phyloP scores from a whole-genome alignment of 1,140 invertebrate genomes.

The Zophobas morio region DNA sequence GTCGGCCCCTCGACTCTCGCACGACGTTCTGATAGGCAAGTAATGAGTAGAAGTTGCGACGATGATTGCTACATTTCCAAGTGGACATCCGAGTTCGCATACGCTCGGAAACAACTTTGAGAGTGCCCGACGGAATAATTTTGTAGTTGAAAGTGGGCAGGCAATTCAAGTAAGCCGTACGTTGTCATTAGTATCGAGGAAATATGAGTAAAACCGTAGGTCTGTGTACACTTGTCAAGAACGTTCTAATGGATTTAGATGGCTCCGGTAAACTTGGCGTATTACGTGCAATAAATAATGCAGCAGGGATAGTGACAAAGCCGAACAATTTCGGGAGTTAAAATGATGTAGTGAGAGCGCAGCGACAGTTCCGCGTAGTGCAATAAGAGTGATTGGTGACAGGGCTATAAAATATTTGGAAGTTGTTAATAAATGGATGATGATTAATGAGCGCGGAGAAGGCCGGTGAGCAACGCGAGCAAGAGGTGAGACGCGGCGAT shows the following conservation, averaged over 20 bases:
- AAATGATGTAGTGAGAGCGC: slow-evolving; percentile 26
- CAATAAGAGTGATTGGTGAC: slow-evolving; percentile 36
- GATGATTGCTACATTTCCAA: no score
- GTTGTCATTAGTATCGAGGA: slow-evolving; percentile 25
- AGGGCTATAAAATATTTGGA: slow-evolving; percentile 13
- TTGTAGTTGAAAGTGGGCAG: slow-evolving; percentile 23
- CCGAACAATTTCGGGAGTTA: slow-evolving; percentile 23
- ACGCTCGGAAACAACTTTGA: slow-evolving; percentile 1
- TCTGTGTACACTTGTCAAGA: slow-evolving; percentile 31
- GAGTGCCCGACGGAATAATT: neutral
- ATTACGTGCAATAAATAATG: slow-evolving; percentile 36
- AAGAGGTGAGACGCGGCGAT: no score
- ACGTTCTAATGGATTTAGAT: slow-evolving; percentile 39
- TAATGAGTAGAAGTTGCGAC: no score
- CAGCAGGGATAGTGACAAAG: slow-evolving; percentile 18
- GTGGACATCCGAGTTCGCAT: neutral
- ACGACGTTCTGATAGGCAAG: no score
- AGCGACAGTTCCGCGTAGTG: slow-evolving; percentile 6
- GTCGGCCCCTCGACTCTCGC: no score
- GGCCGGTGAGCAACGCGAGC: no score
- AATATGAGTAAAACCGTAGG: slow-evolving; percentile 30
- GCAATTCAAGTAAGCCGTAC: neutral
- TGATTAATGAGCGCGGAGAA: slow-evolving; percentile 23
- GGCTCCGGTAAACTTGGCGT: slow-evolving; percentile 3
- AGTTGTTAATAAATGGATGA: slow-evolving; percentile 26